Percentiles rank a stretch among this genome's conserved stretches.
Conservation (phyloP, 2,888 invertebrate species). For the Fissipunctia ypsillon region DNA sequence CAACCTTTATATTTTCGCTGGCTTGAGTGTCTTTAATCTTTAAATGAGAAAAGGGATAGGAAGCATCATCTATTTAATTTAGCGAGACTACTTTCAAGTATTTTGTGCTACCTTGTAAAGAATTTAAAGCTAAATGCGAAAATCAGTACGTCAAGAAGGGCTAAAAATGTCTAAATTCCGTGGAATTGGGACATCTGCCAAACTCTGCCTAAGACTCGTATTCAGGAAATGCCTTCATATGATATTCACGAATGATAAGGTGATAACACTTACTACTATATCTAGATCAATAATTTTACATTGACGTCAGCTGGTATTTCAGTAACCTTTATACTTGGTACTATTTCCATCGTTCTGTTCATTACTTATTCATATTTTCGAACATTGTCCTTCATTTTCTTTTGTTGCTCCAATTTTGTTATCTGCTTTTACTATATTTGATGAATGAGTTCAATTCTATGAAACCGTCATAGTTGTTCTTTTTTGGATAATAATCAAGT, state of each 20-base stretch:
- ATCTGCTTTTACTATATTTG: conserved; percentile 40
- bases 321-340: conserved; percentile 34
- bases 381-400: conserved; percentile 51
- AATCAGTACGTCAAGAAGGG: conserved; percentile 9
- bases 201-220: conserved; percentile 29
- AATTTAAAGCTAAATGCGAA: background rate
- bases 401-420: conserved; percentile 51
- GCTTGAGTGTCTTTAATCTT: conserved; percentile 24
- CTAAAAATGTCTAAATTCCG: conserved; percentile 16
- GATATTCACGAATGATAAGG: conserved; percentile 45
- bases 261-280: conserved; percentile 45
- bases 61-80: background rate
- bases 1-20: conserved; percentile 25
- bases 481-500: conserved; percentile 14
- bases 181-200: conserved; percentile 42
- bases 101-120: background rate
- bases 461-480: conserved; percentile 14
- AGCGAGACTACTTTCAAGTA: background rate
- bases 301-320: conserved; percentile 53
- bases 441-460: conserved; percentile 40
- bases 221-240: conserved; percentile 50
- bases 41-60: background rate
- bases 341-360: conserved; percentile 49
- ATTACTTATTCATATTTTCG: conserved; percentile 60
- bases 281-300: conserved; percentile 33